Conservation (phyloP, 23 tunicate species). For the Styela clava region DNA sequence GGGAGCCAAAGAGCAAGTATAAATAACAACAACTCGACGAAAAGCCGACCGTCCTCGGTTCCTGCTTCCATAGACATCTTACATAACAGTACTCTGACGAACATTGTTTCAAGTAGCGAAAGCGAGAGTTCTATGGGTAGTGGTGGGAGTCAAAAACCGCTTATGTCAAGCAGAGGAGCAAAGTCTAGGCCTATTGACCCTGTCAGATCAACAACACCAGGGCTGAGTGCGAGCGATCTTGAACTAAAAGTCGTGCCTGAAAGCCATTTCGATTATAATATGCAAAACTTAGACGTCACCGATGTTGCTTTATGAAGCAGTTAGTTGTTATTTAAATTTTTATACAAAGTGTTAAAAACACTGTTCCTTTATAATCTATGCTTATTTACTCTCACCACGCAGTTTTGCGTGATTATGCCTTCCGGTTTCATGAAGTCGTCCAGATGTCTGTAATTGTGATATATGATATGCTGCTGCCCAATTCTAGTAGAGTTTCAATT, state of each 20-base stretch:
- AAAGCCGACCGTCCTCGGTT: background rate
- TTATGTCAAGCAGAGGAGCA: conserved; percentile 3
- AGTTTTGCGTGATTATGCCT: too few relatives aligned
- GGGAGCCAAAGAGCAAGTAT: background rate
- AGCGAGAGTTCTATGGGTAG: conserved; percentile 50
- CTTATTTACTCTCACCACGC: too few relatives aligned
- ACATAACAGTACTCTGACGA: background rate
- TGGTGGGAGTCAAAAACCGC: conserved; percentile 44
- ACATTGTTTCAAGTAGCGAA: conserved; percentile 8
- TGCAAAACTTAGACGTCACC: background rate
- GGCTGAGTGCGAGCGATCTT: background rate
- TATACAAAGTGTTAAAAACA: too few relatives aligned
- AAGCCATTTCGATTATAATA: too few relatives aligned
- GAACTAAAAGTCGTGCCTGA: background rate
- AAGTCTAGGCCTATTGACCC: background rate
- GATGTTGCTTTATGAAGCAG: background rate
- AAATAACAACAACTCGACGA: background rate
- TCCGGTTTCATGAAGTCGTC: too few relatives aligned
- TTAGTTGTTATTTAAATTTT: too few relatives aligned
- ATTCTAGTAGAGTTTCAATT: too few relatives aligned
- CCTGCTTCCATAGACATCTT: background rate
- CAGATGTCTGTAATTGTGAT: too few relatives aligned
- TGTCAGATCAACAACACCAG: background rate
- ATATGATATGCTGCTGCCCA: too few relatives aligned
- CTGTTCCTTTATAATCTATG: too few relatives aligned